phyloP scores from a whole-genome alignment of 1,140 invertebrate genomes.

The Platyura marginata region DNA sequence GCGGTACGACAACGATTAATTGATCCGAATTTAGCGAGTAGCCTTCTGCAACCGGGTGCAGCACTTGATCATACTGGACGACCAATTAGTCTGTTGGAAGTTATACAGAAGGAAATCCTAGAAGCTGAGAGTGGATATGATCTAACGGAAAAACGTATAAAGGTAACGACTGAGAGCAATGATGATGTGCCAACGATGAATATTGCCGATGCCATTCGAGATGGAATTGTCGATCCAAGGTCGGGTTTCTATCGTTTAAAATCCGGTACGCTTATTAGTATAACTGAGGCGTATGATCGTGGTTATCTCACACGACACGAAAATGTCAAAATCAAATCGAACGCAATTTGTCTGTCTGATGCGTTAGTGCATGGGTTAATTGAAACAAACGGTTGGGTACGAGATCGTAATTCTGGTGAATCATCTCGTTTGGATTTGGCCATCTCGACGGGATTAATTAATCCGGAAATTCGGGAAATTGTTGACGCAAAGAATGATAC shows the following conservation, averaged over 20 bases:
- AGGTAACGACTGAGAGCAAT: constrained; percentile 43
- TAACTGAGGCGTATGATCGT: constrained; percentile 60
- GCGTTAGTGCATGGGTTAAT: constrained; percentile 64
- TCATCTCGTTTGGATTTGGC: constrained; percentile 63
- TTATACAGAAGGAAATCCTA: constrained; percentile 72
- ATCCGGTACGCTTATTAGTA: constrained; percentile 46
- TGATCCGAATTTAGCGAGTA: constrained; percentile 48
- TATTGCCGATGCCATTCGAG: constrained; percentile 59
- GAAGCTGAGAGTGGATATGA: constrained; percentile 60
- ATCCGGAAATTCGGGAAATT: constrained; percentile 56
- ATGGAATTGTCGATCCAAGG: constrained; percentile 58
- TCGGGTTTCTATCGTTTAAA: constrained; percentile 48
- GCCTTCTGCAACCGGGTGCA: constrained; percentile 58
- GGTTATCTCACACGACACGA: constrained; percentile 52
- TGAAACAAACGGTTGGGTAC: constrained; percentile 55
- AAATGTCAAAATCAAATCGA: constrained; percentile 52
- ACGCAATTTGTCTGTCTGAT: constrained; percentile 59
- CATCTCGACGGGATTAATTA: constrained; percentile 53
- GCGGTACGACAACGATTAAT: constrained; percentile 61
- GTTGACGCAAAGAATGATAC: constrained; percentile 57
- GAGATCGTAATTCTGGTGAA: constrained; percentile 67
- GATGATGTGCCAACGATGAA: constrained; percentile 9
- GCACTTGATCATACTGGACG: constrained; percentile 43
- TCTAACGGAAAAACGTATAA: constrained; percentile 51
- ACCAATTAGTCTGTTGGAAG: constrained; percentile 66